Conservation (phyloP, 2,888 invertebrate species). For the Dyspetes luteomarginatus region DNA sequence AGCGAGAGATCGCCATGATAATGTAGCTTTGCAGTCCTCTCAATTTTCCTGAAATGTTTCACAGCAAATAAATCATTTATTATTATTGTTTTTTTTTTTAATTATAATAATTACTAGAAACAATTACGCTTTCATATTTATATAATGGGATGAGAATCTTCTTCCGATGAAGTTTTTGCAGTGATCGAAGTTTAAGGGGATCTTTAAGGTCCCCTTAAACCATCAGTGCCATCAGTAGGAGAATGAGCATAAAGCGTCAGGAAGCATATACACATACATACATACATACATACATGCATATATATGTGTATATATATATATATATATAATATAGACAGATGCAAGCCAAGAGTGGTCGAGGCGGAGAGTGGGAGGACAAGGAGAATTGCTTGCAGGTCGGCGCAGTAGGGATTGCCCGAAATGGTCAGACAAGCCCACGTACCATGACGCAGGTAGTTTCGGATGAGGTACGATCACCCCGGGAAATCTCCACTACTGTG, state of each 20-base stretch:
- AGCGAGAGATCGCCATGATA: not conserved
- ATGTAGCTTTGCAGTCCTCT: not conserved
- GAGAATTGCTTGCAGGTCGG: slow-evolving; percentile 35
- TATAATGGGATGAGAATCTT: too few species aligned
- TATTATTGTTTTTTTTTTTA: too few species aligned
- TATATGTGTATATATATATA: too few species aligned
- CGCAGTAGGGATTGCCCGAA: slow-evolving; percentile 63
- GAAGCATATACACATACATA: too few species aligned
- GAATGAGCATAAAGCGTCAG: not conserved
- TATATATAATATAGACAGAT: not conserved
- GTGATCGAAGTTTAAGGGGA: slow-evolving; percentile 16
- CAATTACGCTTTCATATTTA: too few species aligned
- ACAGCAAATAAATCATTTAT: not conserved
- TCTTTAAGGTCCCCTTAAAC: slow-evolving; percentile 3
- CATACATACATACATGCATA: too few species aligned
- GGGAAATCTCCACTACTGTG: slow-evolving; percentile 74
- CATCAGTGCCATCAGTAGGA: not conserved
- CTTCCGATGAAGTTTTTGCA: not conserved
- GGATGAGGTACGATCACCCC: slow-evolving; percentile 77
- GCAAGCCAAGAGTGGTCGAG: not conserved
- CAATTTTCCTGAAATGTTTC: not conserved
- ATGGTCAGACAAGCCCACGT: slow-evolving; percentile 74
- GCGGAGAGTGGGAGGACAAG: slow-evolving; percentile 21
- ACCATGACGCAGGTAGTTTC: slow-evolving; percentile 74
- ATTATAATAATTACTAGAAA: too few species aligned